A percentile compares a stretch with the other conserved stretches of the same genome.
Conservation (phyloP, 2,797 vertebrate species). For the Nannoperca obscura region DNA sequence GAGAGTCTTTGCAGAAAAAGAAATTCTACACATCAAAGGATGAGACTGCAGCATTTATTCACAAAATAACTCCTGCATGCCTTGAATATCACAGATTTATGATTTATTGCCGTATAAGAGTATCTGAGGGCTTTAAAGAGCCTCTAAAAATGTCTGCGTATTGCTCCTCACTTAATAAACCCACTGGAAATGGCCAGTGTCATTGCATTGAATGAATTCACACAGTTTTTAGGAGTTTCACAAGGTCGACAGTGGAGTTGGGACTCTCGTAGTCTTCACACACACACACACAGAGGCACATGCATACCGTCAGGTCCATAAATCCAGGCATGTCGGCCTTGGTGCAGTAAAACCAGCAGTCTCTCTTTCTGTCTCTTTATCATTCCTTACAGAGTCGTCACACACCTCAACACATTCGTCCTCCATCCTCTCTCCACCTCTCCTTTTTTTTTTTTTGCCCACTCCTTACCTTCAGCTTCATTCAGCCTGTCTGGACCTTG, state of each 20-base stretch:
- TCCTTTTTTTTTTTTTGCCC: slow-evolving; percentile 30
- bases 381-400: slow-evolving; percentile 76
- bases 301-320: slow-evolving; percentile 55
- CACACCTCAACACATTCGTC: slow-evolving; percentile 71
- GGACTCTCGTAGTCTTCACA: slow-evolving; percentile 41
- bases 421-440: slow-evolving; percentile 35
- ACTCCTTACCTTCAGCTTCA: slow-evolving; percentile 45
- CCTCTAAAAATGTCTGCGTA: slow-evolving; percentile 54
- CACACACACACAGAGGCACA: neutral
- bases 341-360: slow-evolving; percentile 78
- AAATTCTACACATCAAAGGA: slow-evolving; percentile 56
- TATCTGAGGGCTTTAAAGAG: slow-evolving; percentile 60
- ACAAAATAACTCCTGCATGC: slow-evolving; percentile 46
- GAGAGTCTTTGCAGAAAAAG: slow-evolving; percentile 27
- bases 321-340: slow-evolving; percentile 81
- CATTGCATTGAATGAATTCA: slow-evolving; percentile 47
- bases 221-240: slow-evolving; percentile 65
- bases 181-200: slow-evolving; percentile 55
- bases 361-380: slow-evolving; percentile 73
- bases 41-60: slow-evolving; percentile 48
- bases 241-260: slow-evolving; percentile 65
- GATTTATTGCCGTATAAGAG: slow-evolving; percentile 53
- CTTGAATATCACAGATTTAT: slow-evolving; percentile 39
- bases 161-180: slow-evolving; percentile 69
- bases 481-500: slow-evolving; percentile 62